Evolutionary conservation across 2,113 vertebrate genomes (phyloP).

Genomic region (Pantherophis guttatus): DNA sequence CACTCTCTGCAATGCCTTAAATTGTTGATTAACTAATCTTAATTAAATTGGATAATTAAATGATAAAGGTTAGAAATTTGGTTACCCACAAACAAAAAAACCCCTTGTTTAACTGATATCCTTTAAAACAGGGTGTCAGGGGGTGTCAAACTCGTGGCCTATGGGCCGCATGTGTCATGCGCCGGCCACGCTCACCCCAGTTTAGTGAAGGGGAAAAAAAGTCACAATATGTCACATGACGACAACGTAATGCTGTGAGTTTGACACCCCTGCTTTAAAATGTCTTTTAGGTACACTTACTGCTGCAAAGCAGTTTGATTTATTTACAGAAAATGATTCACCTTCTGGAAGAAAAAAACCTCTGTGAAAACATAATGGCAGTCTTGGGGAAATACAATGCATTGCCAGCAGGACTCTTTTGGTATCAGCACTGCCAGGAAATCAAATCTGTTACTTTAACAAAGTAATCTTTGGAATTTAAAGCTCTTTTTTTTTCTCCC

Average conservation of each 20-base stretch:
- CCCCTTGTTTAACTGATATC: neutral
- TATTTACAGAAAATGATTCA: constrained; percentile 31
- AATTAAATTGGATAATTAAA: neutral
- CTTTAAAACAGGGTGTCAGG: neutral
- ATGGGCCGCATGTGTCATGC: too few species aligned
- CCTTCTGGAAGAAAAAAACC: neutral
- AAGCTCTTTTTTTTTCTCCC: neutral
- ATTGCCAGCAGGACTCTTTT: neutral
- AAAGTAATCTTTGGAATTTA: neutral
- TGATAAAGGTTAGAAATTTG: neutral
- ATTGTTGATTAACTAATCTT: neutral
- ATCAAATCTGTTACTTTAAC: constrained; percentile 4
- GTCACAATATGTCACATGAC: too few species aligned
- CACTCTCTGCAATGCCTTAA: neutral
- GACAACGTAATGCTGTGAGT: too few species aligned
- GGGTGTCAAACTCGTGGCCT: neutral
- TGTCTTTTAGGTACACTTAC: constrained; percentile 3
- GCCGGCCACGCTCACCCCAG: too few species aligned
- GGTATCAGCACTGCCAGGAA: constrained; percentile 12
- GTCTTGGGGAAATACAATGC: constrained; percentile 14
- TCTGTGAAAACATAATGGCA: constrained; percentile 22
- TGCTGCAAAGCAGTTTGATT: neutral
- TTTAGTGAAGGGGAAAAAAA: too few species aligned
- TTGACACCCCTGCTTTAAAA: too few species aligned
- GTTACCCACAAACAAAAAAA: neutral